phyloP scores from a whole-genome alignment of 2,113 vertebrate genomes.

The Oplegnathus fasciatus region DNA sequence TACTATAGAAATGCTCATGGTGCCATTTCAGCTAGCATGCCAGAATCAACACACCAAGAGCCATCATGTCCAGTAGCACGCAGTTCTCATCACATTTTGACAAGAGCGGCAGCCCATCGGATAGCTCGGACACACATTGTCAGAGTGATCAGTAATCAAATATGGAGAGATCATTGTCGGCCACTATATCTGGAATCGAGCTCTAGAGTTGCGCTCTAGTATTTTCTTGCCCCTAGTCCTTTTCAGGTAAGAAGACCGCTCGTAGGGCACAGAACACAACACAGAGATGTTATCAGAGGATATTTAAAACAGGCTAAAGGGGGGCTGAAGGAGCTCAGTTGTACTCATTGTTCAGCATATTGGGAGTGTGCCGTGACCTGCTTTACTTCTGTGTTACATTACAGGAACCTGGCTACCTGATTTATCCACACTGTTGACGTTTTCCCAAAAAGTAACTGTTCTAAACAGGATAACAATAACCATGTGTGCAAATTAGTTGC shows the following conservation, averaged over 20 bases:
- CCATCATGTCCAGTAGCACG: not conserved
- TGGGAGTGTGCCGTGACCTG: conserved; percentile 74
- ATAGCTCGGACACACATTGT: conserved; percentile 36
- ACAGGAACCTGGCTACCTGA: conserved; percentile 52
- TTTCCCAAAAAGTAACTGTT: conserved; percentile 19
- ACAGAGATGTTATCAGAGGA: conserved; percentile 75
- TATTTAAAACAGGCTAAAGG: conserved; percentile 72
- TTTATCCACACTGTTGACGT: conserved; percentile 30
- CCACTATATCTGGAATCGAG: conserved; percentile 23
- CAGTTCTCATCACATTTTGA: not conserved
- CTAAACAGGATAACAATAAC: not conserved
- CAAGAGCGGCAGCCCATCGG: conserved; percentile 8
- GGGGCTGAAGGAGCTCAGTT: conserved; percentile 63
- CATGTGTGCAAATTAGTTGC: not conserved
- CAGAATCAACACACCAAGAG: not conserved
- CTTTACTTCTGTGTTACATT: conserved; percentile 75
- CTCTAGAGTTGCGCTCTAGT: conserved; percentile 38
- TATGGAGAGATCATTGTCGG: conserved; percentile 45
- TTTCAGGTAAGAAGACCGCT: conserved; percentile 61
- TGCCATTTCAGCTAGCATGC: not conserved
- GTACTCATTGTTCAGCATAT: conserved; percentile 71
- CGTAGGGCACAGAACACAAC: conserved; percentile 33
- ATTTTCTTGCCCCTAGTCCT: conserved; percentile 54
- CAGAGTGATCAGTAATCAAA: conserved; percentile 54
- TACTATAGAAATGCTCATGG: not conserved